These are phyloP conservation scores for Australoheros facetus DNA, from an alignment of 2,797 vertebrate species.

Conservation along the genomic window DNA sequence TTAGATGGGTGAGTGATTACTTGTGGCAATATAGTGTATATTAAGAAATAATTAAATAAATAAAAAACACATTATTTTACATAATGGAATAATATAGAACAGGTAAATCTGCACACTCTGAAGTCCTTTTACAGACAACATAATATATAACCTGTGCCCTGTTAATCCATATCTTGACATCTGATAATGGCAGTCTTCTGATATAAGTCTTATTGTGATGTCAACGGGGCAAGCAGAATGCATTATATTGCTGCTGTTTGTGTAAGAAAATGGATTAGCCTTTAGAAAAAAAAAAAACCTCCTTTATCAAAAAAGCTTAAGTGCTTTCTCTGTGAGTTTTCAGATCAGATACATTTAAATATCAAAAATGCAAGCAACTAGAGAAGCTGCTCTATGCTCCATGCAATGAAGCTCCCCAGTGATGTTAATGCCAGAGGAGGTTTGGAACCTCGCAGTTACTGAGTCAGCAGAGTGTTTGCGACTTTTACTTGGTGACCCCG, in stretches of 20 bases:
- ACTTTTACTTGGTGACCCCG: too few relatives aligned
- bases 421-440: too few relatives aligned
- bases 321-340: slow-evolving; percentile 2
- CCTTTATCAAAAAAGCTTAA: slow-evolving; percentile 15
- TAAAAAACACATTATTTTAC: too few relatives aligned
- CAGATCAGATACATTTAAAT: slow-evolving; percentile 24
- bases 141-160: neutral
- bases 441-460: too few relatives aligned
- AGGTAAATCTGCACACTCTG: neutral
- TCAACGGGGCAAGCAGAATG: slow-evolving; percentile 27
- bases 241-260: neutral
- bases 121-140: neutral
- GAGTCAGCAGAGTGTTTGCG: too few relatives aligned
- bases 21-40: too few relatives aligned
- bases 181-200: slow-evolving; percentile 9
- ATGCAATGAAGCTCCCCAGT: too few relatives aligned
- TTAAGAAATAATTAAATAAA: too few relatives aligned
- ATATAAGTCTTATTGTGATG: slow-evolving; percentile 16
- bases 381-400: too few relatives aligned
- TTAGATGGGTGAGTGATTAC: too few relatives aligned
- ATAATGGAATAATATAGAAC: too few relatives aligned
- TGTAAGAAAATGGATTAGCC: slow-evolving; percentile 37
- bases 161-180: slow-evolving; percentile 14
- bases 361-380: neutral
- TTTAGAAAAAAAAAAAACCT: slow-evolving; percentile 15